Evolutionary conservation across 2,888 invertebrate genomes (phyloP), one percentile per base, ranked within the genome.

Genomic region (Pachydiplax longipennis): DNA sequence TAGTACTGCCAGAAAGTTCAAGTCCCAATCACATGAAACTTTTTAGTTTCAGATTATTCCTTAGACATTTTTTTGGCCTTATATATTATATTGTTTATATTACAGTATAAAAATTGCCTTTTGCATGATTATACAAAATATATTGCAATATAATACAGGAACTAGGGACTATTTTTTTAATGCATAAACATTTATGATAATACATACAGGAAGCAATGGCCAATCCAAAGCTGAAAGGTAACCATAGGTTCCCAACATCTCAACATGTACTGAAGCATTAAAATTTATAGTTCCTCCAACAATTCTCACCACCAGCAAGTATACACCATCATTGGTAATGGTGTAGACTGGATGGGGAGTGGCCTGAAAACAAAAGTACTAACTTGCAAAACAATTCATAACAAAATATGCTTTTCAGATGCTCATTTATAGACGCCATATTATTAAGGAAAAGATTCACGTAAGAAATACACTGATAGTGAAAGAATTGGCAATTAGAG

Each of bases 161-260:
- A n/a, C n/a, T n/a, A n/a, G n/a, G n/a, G n/a, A 3, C 53, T 18
- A 53, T 18, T 18, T 18, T 53, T 18, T 5, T 5, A 53, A 53
- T 18, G 12, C 2, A 80, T 4, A 13, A 18, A 80, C 1, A 35
- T 18, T 15, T 80, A 13, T 6, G 13, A 87, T 40, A 5, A 81
- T 91, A 94, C 95, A 95, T 94, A 97, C 97, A 92, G 97, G 97
- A 92, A 98, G 94, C 8, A 98, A 94, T 0, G 98, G 98, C 96
- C 97, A 98, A 93, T 98, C 98, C 0, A 96, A 96, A 10, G 98
- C 98, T 0, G 98, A 98, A 81, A 99, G 95, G 93, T 97, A 98
- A 0, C 98, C 98, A 93, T 97, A 96, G 0, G 96, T 95, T 58
- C 97, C 96, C 92, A 95, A 94, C 96, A 98, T 97, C 93, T 97